Conservation (phyloP, 2,113 vertebrate genomes). For the Rostratula benghalensis region DNA sequence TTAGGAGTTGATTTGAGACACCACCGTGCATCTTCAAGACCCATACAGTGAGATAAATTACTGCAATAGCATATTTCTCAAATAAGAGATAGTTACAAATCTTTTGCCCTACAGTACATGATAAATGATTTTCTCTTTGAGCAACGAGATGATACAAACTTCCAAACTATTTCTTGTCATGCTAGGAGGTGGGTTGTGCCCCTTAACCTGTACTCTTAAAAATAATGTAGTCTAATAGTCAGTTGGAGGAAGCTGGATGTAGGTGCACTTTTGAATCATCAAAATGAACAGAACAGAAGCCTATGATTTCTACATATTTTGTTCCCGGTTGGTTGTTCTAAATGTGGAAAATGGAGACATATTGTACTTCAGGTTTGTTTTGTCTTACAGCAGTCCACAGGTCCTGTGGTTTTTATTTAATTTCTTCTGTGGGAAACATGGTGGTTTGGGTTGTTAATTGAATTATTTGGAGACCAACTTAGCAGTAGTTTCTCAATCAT, state of each 20-base stretch:
- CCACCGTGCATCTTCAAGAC: conserved; percentile 66
- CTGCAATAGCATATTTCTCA: conserved; percentile 65
- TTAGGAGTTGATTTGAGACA: conserved; percentile 68
- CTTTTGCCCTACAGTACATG: conserved; percentile 57
- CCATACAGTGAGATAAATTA: conserved; percentile 72
- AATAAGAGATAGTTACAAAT: conserved; percentile 66
- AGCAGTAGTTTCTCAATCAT: background rate
- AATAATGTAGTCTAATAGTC: background rate
- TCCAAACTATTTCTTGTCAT: conserved; percentile 33
- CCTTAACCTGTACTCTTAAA: background rate
- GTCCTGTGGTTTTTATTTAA: conserved; percentile 6
- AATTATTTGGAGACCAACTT: background rate
- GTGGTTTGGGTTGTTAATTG: background rate
- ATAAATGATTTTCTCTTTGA: conserved; percentile 64
- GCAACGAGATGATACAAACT: conserved; percentile 45
- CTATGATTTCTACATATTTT: conserved; percentile 22
- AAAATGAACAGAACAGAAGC: background rate
- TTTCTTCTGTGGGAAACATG: background rate
- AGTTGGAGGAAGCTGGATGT: background rate
- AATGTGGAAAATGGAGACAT: conserved; percentile 62
- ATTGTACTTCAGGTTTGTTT: conserved; percentile 36
- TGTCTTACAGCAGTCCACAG: background rate
- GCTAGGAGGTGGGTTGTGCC: background rate
- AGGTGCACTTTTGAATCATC: background rate
- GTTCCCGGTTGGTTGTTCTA: conserved; percentile 52